phyloP scores from a whole-genome alignment of 2,113 vertebrate species.

The Pithys albifrons region DNA sequence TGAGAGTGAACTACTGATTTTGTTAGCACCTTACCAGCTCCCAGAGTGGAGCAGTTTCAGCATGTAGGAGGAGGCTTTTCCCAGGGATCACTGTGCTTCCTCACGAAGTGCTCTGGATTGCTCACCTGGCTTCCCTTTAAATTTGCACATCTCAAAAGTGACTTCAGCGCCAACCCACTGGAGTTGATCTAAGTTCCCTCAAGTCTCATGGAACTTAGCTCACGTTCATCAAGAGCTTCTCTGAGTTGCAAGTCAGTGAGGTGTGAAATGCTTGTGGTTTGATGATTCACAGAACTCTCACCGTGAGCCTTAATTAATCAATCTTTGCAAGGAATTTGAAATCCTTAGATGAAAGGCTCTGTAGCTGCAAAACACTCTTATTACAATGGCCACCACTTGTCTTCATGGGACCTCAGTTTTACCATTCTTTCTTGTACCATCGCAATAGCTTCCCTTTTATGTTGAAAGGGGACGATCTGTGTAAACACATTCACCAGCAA shows the following conservation, averaged over 20 bases:
- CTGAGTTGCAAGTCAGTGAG: constrained; percentile 69
- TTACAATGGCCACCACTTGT: constrained; percentile 40
- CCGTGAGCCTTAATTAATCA: constrained; percentile 67
- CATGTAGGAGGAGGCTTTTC: background rate
- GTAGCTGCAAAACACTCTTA: constrained; percentile 44
- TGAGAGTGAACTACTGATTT: background rate
- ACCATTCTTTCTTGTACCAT: background rate
- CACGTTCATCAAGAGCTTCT: constrained; percentile 63
- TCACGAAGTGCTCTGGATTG: background rate
- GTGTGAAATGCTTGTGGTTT: constrained; percentile 71
- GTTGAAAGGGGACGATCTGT: background rate
- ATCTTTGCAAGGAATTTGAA: constrained; percentile 64
- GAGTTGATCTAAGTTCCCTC: constrained; percentile 60
- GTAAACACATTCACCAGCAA: constrained; percentile 18
- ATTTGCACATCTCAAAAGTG: constrained; percentile 56
- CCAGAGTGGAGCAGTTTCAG: background rate
- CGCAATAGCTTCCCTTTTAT: background rate
- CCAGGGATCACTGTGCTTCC: background rate
- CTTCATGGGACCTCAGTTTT: constrained; percentile 7
- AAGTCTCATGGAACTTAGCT: constrained; percentile 60
- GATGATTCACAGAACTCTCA: constrained; percentile 68
- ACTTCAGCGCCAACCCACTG: constrained; percentile 54
- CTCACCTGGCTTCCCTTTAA: constrained; percentile 58
- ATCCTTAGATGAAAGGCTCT: constrained; percentile 64
- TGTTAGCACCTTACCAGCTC: background rate